Percentiles rank a stretch among this genome's conserved stretches.
Evolutionary conservation across 1,140 invertebrate species (phyloP).

Genomic region (Lanistes nyassanus): DNA sequence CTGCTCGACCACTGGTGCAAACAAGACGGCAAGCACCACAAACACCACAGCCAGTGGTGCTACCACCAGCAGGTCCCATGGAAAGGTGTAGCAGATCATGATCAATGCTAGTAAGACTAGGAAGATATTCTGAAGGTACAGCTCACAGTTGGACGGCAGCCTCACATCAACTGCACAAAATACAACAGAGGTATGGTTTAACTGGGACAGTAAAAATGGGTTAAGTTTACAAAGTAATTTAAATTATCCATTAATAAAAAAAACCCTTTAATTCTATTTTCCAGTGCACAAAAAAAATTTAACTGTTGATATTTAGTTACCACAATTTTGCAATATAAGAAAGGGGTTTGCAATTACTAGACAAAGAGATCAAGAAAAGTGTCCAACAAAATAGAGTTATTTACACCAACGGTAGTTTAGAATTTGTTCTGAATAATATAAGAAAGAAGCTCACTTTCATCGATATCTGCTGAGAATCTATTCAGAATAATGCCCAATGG

Average conservation of each 20-base stretch:
- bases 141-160: conserved; percentile 68
- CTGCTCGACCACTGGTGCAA: conserved; percentile 70
- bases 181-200: not conserved
- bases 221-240: not conserved
- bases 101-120: conserved; percentile 65
- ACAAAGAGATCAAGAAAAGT: too few species aligned
- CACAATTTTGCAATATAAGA: not conserved
- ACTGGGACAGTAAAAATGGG: not conserved
- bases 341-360: not conserved
- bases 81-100: conserved; percentile 74
- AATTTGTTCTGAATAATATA: not conserved
- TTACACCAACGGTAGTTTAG: too few species aligned
- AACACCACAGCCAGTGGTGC: conserved; percentile 71
- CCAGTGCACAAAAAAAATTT: not conserved
- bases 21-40: conserved; percentile 70
- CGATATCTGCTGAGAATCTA: conserved; percentile 72
- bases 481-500: conserved; percentile 72
- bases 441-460: conserved; percentile 44
- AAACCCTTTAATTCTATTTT: not conserved
- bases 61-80: conserved; percentile 73
- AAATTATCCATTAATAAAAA: not conserved
- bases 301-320: not conserved
- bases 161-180: conserved; percentile 70
- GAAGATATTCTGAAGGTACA: conserved; percentile 73
- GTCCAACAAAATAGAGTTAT: too few species aligned